Base-by-base conservation (phyloP, 2,888 invertebrate species). In the Ennomos erosarius region DNA sequence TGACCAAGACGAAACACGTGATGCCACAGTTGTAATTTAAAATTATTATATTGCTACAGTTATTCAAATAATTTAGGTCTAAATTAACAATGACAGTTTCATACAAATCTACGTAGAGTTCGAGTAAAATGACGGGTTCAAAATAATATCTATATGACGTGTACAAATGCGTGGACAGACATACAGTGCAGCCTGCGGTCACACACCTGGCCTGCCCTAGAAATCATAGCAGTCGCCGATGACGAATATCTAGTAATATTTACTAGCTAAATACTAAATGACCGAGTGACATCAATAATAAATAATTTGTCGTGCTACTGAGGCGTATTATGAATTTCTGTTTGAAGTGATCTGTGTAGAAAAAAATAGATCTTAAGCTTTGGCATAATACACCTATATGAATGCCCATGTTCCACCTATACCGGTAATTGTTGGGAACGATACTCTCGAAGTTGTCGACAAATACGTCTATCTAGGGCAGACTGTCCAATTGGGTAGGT, bases 61-160 rank as follows among this genome's bases (percentile, higher is more conserved):
- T 49, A 6, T 26, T 6, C 26, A 26, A 26, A 26, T 26, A 26
- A 26, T 6, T 9, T 2, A 33, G 33, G n/a, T 6, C 9, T 11
- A 37, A 46, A 46, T 37, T 13, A 48, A 33, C n/a, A 9, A 50
- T 35, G 16, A n/a, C 3, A 48, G 34, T 66, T 26, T 4, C 26
- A 67, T 40, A 60, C 54, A 60, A 60, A 74, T 69, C 52, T 75
- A 16, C 3, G 16, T 16, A 51, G 72, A 70, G 56, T 68, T 51
- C 37, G 53, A 59, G 67, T 62, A 73, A 67, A 64, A 53, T 65
- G 63, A 50, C 56, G 62, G 67, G 67, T 74, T 71, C 70, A 73
- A 84, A 84, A 79, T 83, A 80, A 75, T 75, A 71, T 63, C 53
- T 56, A 67, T 66, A 62, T 75, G 79, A 80, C 79, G 66, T 55